Evolutionary conservation across 92 coral and sea anemone genomes (phyloP).

Genomic region (Zoanthus solanderi): DNA sequence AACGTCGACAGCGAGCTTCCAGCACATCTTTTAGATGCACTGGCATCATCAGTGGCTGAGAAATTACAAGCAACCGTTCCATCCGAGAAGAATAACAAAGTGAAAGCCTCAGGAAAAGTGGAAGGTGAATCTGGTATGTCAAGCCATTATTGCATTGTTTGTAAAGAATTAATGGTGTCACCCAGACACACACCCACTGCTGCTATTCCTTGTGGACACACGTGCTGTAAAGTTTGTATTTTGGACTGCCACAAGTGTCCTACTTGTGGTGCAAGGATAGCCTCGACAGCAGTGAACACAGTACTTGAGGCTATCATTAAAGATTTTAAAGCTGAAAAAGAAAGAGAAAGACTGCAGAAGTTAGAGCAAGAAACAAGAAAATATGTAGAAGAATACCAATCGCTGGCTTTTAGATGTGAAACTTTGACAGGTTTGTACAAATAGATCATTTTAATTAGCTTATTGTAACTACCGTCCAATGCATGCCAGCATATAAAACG

Average conservation of each 20-base stretch:
- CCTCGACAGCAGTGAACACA: slow-evolving; percentile 95
- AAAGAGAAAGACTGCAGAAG: slow-evolving; percentile 88
- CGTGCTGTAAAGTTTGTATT: slow-evolving; percentile 87
- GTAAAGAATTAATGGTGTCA: slow-evolving; percentile 87
- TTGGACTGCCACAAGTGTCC: slow-evolving; percentile 90
- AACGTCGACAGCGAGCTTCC: slow-evolving; percentile 33
- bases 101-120: slow-evolving; percentile 7
- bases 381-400: slow-evolving; percentile 96
- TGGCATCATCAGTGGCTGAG: slow-evolving; percentile 90
- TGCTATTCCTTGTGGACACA: slow-evolving; percentile 97
- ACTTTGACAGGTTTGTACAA: slow-evolving; percentile 78
- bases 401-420: slow-evolving; percentile 82
- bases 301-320: slow-evolving; percentile 89
- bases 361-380: slow-evolving; percentile 96
- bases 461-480: no score
- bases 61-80: slow-evolving; percentile 68
- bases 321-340: slow-evolving; percentile 84
- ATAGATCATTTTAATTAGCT: not conserved
- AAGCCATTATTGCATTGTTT: slow-evolving; percentile 84
- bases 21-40: slow-evolving; percentile 80
- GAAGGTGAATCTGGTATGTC: slow-evolving; percentile 80
- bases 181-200: slow-evolving; percentile 92
- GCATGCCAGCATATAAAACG: no score
- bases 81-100: slow-evolving; percentile 39
- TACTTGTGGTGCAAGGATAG: slow-evolving; percentile 79